phyloP scores from a whole-genome alignment of 2,113 vertebrate species.

The Scopus umbretta region DNA sequence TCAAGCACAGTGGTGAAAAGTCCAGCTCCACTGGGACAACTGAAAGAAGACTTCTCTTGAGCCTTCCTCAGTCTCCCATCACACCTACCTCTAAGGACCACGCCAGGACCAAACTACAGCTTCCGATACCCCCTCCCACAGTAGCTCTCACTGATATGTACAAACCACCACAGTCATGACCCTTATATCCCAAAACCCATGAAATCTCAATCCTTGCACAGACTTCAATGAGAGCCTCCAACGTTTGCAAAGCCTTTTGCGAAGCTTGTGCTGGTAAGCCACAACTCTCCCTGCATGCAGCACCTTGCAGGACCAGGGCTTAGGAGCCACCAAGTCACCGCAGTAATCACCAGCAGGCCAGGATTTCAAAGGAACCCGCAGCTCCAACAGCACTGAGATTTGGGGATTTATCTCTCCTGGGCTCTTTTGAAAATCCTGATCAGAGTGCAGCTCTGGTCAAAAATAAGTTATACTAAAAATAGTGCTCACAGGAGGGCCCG shows the following conservation, averaged over 20 bases:
- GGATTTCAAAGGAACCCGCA: conserved; percentile 15
- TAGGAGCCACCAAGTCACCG: background rate
- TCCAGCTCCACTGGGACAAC: background rate
- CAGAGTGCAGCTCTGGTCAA: conserved; percentile 5
- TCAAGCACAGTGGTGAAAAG: background rate
- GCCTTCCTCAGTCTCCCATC: background rate
- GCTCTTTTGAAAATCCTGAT: conserved; percentile 40
- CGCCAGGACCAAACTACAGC: background rate
- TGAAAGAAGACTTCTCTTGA: background rate
- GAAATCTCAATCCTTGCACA: background rate
- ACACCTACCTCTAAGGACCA: background rate
- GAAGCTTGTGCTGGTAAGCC: background rate
- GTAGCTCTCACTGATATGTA: background rate
- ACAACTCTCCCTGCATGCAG: background rate
- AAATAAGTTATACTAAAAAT: conserved; percentile 37
- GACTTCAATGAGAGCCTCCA: background rate
- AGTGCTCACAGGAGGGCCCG: background rate
- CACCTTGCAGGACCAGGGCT: conserved; percentile 11
- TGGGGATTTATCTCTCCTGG: conserved; percentile 23
- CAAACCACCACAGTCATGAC: accelerated
- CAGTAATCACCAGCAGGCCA: background rate
- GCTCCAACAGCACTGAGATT: background rate
- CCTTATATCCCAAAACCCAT: background rate
- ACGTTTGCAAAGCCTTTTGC: background rate
- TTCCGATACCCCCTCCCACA: background rate